Conservation (phyloP, 2,797 vertebrate species). For the Urophycis tenuis region DNA sequence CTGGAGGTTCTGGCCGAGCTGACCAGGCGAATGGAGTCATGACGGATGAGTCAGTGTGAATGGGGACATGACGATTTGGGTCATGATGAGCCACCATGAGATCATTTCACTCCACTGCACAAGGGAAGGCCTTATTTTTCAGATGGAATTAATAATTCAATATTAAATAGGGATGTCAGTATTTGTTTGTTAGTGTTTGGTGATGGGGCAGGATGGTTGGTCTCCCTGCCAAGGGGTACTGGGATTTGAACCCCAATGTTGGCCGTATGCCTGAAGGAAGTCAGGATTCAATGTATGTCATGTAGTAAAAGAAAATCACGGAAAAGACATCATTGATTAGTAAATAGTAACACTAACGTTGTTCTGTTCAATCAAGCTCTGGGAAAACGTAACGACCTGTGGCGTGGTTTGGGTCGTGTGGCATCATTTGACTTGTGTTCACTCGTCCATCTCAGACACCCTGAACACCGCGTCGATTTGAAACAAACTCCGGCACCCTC, state of each 20-base stretch:
- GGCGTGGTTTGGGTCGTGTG: no score
- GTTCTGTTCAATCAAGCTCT: background rate
- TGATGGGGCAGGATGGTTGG: background rate
- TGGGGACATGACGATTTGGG: background rate
- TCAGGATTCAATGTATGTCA: background rate
- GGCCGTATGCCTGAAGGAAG: background rate
- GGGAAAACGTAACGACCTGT: no score
- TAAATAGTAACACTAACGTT: background rate
- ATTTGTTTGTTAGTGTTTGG: background rate
- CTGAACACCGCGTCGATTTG: background rate
- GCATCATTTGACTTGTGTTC: background rate
- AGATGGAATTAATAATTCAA: background rate
- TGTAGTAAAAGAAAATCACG: background rate
- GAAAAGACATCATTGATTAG: background rate
- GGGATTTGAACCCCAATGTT: background rate
- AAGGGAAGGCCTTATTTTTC: background rate
- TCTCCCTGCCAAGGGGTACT: background rate
- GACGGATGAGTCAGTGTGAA: background rate
- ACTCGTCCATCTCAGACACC: background rate
- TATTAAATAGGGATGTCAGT: background rate
- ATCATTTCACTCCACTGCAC: background rate
- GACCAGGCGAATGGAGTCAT: background rate
- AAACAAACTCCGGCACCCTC: background rate
- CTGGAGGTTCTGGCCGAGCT: background rate
- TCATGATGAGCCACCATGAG: background rate